Evolutionary conservation across 2,113 vertebrate species (phyloP), one percentile per base, ranked within the genome.

Genomic region (Oryctolagus cuniculus): DNA sequence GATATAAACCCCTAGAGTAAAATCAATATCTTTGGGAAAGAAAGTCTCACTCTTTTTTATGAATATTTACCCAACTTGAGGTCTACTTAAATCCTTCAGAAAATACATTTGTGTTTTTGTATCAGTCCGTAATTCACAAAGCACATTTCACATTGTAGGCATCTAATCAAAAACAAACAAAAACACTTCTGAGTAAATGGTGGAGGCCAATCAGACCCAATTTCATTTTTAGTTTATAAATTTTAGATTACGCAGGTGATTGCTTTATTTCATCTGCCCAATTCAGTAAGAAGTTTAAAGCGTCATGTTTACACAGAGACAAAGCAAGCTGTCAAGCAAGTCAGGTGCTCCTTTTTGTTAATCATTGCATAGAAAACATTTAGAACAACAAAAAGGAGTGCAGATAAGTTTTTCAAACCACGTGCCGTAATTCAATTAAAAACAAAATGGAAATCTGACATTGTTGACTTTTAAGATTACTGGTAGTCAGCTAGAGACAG

Each of bases 381-480:
- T 95, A 96, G 49, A 97, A 95, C n/a, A 96, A 89, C 83, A 44
- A 97, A 96, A 96, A 87, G 15, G 64, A 70, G 72, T 36, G 17
- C 75, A 85, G 31, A 95, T 44, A 64, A 27, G 25, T 79, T 96
- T 96, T 96, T 36, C 55, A 80, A 7, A 77, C 34, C 83, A 64
- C 58, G 49, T 58, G 44, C 85, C 94, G 80, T 96, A 97, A 98
- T 97, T 98, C 97, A 96, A 44, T 86, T 96, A 95, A 74, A 78
- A 70, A 85, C 49, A 95, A 96, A 98, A 98, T 74, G 97, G 97
- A 98, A 98, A 97, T 93, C 93, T 97, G 96, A 97, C 93, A 93
- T 95, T 97, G 95, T 97, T 98, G 96, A 97, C 1, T 97, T 96
- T 97, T 97, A 96, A 98, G 96, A 97, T 97, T 96, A 97, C 55